phyloP scores from a whole-genome alignment of 2,888 invertebrate genomes.

The Agrotis puta region DNA sequence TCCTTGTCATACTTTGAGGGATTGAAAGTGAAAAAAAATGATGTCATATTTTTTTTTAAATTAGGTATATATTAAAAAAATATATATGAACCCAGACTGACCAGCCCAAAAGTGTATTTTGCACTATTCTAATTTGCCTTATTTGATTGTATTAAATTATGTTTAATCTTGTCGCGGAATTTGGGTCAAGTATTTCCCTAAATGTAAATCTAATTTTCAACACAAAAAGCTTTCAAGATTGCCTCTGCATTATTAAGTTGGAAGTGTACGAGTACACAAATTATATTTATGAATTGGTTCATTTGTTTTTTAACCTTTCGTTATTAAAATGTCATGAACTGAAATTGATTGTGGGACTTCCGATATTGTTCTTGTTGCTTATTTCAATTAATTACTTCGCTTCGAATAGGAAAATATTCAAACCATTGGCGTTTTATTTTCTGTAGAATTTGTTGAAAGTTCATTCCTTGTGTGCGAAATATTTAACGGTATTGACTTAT shows the following conservation, averaged over 20 bases:
- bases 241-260: conserved; percentile 28
- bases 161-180: conserved; percentile 39
- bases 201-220: conserved; percentile 47
- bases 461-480: background rate
- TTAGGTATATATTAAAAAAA: background rate
- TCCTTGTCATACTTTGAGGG: background rate
- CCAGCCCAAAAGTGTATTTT: background rate
- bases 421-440: background rate
- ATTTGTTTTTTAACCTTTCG: conserved; percentile 26
- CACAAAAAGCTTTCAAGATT: conserved; percentile 42
- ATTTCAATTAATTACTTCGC: conserved; percentile 4
- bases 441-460: background rate
- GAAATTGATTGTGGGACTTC: conserved; percentile 38
- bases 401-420: background rate
- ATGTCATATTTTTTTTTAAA: conserved; percentile 8
- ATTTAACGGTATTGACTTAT: background rate
- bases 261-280: conserved; percentile 34
- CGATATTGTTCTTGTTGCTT: conserved; percentile 10
- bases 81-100: background rate
- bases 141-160: conserved; percentile 21
- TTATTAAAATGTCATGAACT: conserved; percentile 50
- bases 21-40: background rate
- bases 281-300: conserved; percentile 40
- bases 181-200: conserved; percentile 27
- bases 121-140: conserved; percentile 32